Percentiles rank a stretch among this genome's conserved stretches.
Conservation (phyloP, 2,888 invertebrate genomes). For the Ectropis crepuscularia region DNA sequence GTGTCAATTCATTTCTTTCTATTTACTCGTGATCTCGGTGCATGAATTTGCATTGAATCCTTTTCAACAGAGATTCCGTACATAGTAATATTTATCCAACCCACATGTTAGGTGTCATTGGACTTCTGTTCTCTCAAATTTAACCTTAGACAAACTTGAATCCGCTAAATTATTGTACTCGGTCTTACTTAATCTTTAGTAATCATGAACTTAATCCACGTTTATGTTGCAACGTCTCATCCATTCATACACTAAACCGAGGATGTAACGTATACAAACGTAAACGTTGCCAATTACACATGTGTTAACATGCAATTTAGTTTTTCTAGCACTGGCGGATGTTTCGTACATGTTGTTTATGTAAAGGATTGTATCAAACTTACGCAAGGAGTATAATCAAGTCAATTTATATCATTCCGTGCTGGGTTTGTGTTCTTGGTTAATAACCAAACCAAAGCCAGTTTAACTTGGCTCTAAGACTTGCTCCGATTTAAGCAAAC, state of each 20-base stretch:
- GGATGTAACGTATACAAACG: constrained; percentile 25
- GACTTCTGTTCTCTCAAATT: too few relatives aligned
- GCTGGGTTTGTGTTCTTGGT: background rate
- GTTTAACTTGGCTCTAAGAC: too few relatives aligned
- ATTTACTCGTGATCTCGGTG: too few relatives aligned
- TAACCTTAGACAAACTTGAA: too few relatives aligned
- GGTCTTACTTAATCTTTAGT: background rate
- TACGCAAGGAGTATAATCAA: constrained; percentile 20
- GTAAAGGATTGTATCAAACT: constrained; percentile 25
- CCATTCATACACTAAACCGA: constrained; percentile 17
- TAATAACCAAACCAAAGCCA: too few relatives aligned
- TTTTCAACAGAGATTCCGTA: too few relatives aligned
- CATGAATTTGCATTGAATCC: too few relatives aligned
- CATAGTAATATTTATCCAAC: too few relatives aligned
- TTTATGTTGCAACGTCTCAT: constrained; percentile 15
- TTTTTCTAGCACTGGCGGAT: constrained; percentile 20
- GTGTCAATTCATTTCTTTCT: too few relatives aligned
- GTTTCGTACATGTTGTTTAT: constrained; percentile 23
- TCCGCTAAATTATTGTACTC: too few relatives aligned
- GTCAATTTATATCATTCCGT: background rate
- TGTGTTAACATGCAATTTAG: constrained; percentile 22
- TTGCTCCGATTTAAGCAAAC: too few relatives aligned
- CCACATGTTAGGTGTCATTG: too few relatives aligned
- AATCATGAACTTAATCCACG: constrained; percentile 13
- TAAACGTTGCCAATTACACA: constrained; percentile 19